Base-by-base conservation (phyloP, 2,888 invertebrate species). In the Caenorhabditis wallacei region DNA sequence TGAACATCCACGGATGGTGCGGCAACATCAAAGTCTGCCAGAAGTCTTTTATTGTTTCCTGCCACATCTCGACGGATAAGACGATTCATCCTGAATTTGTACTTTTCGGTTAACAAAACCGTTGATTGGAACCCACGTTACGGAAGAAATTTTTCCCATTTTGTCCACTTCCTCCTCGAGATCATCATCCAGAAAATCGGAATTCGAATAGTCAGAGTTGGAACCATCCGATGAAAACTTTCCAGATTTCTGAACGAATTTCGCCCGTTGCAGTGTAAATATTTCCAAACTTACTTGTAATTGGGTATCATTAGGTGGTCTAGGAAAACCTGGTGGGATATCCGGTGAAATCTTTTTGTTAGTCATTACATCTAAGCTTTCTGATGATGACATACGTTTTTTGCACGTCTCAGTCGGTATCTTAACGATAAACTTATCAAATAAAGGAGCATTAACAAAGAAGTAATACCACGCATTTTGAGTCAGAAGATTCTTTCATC, bases 1-100 rank as follows among this genome's bases (percentile, higher is more conserved):
- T 85, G 68, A 13, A 89, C 88, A 30, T 88, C 85, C 0, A 89
- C 84, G 1, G 87, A 69, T 0, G 85, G 84, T 2, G 87, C 84
- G 0, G 81, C 68, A 0, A 88, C 88, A 61, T 86, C 88, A 59
- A 86, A 63, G 22, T 87, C 84, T 24, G 82, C 66, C 20, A 80
- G 13, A 4, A 71, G 2, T 35, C 68, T 71, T 16, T 35, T 54
- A 8, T 69, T 43, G 22, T 53, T 20, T 2, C 4, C 22, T 1
- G 54, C 26, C 0, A 79, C 37, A 11, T 81, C 79, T 20, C 80
- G 59, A 4, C 85, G 80, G 7, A 79, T 72, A 20, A 84, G 30
- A 1, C 84, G 71, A 26, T 63, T 68, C 71, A 63, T 81, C 54
- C 80, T 80, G 75, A 48, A 84, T 13, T 22, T 11, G 20, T 20